Percentiles rank a stretch among this genome's conserved stretches.
Conservation (phyloP, 1,140 invertebrate genomes). For the Plectus sambesii region DNA sequence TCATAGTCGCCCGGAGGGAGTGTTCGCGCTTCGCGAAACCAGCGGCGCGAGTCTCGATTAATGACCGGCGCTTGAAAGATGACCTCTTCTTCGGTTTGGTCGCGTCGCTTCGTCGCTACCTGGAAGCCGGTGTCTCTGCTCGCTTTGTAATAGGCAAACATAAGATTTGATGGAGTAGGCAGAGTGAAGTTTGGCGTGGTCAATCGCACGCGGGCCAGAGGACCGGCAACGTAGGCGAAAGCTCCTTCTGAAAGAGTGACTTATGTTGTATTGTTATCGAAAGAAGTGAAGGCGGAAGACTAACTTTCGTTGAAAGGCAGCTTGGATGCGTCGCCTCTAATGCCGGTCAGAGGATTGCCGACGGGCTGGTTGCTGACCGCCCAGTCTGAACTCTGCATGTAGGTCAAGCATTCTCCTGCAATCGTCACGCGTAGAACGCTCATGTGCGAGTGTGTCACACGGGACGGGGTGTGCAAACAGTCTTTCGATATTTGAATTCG, state of each 20-base stretch:
- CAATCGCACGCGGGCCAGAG: conserved; percentile 18
- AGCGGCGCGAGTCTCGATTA: conserved; percentile 22
- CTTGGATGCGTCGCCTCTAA: conserved; percentile 29
- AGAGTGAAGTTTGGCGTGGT: conserved; percentile 26
- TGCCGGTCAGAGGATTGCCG: conserved; percentile 31
- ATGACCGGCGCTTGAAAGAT: conserved; percentile 15
- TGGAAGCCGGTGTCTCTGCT: conserved; percentile 15
- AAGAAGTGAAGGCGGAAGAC: background rate
- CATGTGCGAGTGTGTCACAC: no score
- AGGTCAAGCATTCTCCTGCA: conserved; percentile 15
- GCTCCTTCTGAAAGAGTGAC: conserved; percentile 23
- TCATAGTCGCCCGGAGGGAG: conserved; percentile 24
- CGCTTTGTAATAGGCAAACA: conserved; percentile 34
- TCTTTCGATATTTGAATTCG: no score
- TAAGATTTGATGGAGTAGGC: conserved; percentile 26
- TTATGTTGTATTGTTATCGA: conserved; percentile 5
- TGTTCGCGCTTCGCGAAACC: conserved; percentile 31
- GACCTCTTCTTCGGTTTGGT: conserved; percentile 19
- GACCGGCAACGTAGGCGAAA: conserved; percentile 27
- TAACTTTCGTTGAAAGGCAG: conserved; percentile 28
- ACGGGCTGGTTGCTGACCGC: conserved; percentile 17
- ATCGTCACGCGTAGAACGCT: no score
- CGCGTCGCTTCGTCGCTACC: conserved; percentile 19
- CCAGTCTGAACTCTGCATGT: conserved; percentile 26
- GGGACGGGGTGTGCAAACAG: no score